A percentile compares a stretch with the other conserved stretches of the same genome.
These are phyloP conservation scores for Lochmaea crataegi DNA, from an alignment of 2,888 invertebrate genomes.

Conservation along the genomic window DNA sequence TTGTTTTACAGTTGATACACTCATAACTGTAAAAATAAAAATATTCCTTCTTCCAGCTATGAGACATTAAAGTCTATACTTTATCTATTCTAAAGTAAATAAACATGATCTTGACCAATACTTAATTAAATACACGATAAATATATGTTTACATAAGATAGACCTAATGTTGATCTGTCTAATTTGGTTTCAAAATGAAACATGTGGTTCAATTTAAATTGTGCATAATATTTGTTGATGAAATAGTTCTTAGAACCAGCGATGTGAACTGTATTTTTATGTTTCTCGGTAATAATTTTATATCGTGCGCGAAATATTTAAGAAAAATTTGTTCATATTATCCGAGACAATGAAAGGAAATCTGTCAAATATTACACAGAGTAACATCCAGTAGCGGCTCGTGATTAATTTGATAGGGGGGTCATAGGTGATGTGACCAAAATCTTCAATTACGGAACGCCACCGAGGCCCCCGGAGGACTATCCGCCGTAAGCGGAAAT, in stretches of 20 bases:
- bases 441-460: too few species aligned
- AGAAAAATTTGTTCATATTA: neutral
- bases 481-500: too few species aligned
- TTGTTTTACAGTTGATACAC: too few species aligned
- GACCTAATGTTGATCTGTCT: neutral
- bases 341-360: too few species aligned
- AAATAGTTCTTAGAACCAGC: neutral
- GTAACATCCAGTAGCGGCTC: too few species aligned
- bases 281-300: neutral
- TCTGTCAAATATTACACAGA: too few species aligned
- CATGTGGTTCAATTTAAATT: neutral
- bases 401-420: too few species aligned
- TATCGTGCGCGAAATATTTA: neutral
- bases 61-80: neutral
- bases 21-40: too few species aligned
- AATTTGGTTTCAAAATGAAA: neutral
- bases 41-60: neutral
- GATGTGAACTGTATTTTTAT: neutral
- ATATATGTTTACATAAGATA: neutral
- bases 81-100: neutral
- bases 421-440: too few species aligned
- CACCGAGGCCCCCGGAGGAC: too few species aligned
- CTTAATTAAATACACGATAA: neutral
- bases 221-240: neutral
- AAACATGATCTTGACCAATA: constrained; percentile 1